Evolutionary conservation across 1,140 invertebrate species (phyloP).

Genomic region (Araneus ventricosus): DNA sequence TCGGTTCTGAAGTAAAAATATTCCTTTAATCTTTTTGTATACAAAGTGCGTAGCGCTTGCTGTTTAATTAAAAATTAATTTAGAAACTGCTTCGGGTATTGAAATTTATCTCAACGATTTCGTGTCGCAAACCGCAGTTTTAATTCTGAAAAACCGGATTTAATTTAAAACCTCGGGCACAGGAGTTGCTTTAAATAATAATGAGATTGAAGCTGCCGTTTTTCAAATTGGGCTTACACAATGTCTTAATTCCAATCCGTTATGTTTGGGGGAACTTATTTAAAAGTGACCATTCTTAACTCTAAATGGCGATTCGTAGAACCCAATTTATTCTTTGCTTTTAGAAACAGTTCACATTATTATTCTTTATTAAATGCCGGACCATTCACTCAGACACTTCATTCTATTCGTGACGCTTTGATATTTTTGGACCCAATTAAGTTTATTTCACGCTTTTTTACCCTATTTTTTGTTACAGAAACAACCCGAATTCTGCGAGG

Average conservation of each 20-base stretch:
- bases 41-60: conserved; percentile 70
- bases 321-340: conserved; percentile 22
- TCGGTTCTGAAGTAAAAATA: conserved; percentile 61
- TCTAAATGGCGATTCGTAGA: not conserved
- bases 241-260: conserved; percentile 12
- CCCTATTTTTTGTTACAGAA: conserved; percentile 39
- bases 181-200: conserved; percentile 38
- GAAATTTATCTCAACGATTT: conserved; percentile 73
- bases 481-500: conserved; percentile 30
- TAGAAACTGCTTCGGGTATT: conserved; percentile 69
- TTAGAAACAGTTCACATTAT: conserved; percentile 7
- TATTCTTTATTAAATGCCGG: not conserved
- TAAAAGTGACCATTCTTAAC: conserved; percentile 7
- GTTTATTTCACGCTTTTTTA: conserved; percentile 56
- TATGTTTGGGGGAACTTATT: not conserved
- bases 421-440: conserved; percentile 66
- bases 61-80: conserved; percentile 76
- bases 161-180: conserved; percentile 68
- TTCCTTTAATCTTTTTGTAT: conserved; percentile 74
- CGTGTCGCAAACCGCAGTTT: conserved; percentile 62
- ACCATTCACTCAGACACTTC: not conserved
- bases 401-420: not conserved
- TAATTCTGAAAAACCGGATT: conserved; percentile 71
- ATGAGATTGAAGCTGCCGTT: conserved; percentile 46
- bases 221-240: not conserved